phyloP scores from a whole-genome alignment of 2,888 invertebrate genomes.

The Hirudinaria manillensis region DNA sequence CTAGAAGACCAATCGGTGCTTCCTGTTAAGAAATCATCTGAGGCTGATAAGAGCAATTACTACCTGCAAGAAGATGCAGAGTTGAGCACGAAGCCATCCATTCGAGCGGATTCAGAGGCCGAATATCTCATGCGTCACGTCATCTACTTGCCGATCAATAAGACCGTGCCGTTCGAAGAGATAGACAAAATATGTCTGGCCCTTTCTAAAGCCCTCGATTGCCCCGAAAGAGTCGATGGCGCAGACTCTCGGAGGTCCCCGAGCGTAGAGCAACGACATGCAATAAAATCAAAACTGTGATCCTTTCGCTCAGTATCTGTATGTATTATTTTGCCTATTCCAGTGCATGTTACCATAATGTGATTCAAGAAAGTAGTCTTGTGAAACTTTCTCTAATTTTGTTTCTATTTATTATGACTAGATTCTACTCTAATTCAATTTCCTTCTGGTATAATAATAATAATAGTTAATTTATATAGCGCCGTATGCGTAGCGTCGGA shows the following conservation, averaged over 20 bases:
- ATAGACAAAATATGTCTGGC: conserved; percentile 47
- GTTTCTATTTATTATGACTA: no score
- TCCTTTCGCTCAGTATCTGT: not conserved
- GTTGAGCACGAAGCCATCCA: no score
- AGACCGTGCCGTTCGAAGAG: conserved; percentile 50
- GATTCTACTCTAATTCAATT: no score
- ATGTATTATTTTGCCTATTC: not conserved
- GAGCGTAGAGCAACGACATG: not conserved
- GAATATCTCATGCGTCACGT: conserved; percentile 53
- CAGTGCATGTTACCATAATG: not conserved
- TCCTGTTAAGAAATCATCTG: no score
- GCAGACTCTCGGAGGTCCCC: not conserved
- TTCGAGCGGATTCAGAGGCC: conserved; percentile 42
- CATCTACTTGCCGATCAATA: conserved; percentile 53
- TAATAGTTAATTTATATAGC: no score
- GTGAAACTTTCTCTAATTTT: no score
- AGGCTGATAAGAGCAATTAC: not conserved
- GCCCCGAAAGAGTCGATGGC: not conserved
- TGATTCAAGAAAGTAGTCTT: no score
- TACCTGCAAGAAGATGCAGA: not conserved
- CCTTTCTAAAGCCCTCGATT: conserved; percentile 1
- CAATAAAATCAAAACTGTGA: not conserved
- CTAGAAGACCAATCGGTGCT: not conserved
- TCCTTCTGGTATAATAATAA: no score
- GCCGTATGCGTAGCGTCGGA: no score